These are phyloP conservation scores for Drosophila nebulosa DNA, from an alignment of 1,140 invertebrate species.

Conservation along the genomic window DNA sequence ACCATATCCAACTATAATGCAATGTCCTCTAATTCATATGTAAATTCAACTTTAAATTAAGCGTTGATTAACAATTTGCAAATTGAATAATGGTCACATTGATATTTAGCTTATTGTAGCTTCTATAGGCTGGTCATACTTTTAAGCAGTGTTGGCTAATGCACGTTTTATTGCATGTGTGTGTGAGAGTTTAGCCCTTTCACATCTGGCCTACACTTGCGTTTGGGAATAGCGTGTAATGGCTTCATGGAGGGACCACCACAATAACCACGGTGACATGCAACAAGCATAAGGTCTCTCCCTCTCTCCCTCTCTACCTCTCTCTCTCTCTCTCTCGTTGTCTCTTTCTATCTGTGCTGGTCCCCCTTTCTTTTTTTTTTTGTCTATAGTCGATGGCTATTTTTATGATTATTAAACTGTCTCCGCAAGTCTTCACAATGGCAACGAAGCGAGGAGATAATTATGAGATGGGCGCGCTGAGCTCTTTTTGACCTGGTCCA, in stretches of 20 bases:
- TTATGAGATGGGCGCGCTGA: slow-evolving; percentile 78
- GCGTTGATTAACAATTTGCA: too few species aligned
- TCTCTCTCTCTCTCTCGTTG: not conserved
- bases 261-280: slow-evolving; percentile 20
- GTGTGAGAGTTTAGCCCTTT: not conserved
- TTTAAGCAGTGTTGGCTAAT: too few species aligned
- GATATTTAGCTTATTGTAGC: too few species aligned
- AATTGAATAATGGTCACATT: too few species aligned
- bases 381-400: slow-evolving; percentile 33
- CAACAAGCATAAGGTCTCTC: slow-evolving; percentile 48
- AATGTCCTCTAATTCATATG: too few species aligned
- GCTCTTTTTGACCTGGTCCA: slow-evolving; percentile 41
- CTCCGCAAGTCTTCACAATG: slow-evolving; percentile 69
- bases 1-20: too few species aligned
- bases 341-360: not conserved
- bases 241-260: slow-evolving; percentile 21
- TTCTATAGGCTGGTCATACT: too few species aligned
- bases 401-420: slow-evolving; percentile 76
- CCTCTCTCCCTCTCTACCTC: not conserved
- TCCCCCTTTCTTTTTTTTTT: not conserved
- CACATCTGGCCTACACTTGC: slow-evolving; percentile 14
- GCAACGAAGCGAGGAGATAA: slow-evolving; percentile 76
- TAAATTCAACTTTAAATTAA: too few species aligned
- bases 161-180: too few species aligned
- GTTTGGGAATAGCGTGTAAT: slow-evolving; percentile 18